These are phyloP conservation scores for Itoplectis maculator DNA, from an alignment of 2,888 invertebrate species.

Conservation along the genomic window DNA sequence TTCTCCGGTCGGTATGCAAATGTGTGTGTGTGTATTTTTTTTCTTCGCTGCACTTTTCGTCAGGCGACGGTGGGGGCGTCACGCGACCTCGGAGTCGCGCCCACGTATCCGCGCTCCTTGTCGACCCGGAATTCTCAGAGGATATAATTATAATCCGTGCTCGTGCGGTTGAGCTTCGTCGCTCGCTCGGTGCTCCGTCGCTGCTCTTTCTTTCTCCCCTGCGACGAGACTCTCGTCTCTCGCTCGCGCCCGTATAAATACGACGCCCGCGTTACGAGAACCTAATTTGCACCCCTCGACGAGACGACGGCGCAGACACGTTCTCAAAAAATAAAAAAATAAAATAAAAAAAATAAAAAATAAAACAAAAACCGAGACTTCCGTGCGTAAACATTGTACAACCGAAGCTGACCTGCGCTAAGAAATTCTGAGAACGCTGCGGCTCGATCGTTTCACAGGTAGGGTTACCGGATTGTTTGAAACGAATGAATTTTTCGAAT, in stretches of 20 bases:
- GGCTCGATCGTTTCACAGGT: neutral
- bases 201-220: slow-evolving; percentile 8
- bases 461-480: too few relatives aligned
- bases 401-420: neutral
- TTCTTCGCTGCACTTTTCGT: neutral
- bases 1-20: neutral
- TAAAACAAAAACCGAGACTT: too few relatives aligned
- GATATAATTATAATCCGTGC: slow-evolving; percentile 50
- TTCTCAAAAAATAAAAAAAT: too few relatives aligned
- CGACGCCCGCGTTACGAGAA: slow-evolving; percentile 55
- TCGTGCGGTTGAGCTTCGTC: slow-evolving; percentile 5
- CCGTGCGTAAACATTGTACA: neutral
- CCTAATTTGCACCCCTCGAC: slow-evolving; percentile 60
- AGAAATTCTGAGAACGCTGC: neutral
- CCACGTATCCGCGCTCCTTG: slow-evolving; percentile 16
- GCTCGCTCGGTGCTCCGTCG: slow-evolving; percentile 7
- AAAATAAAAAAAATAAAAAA: too few relatives aligned
- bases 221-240: slow-evolving; percentile 19
- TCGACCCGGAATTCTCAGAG: slow-evolving; percentile 51
- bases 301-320: slow-evolving; percentile 56
- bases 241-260: slow-evolving; percentile 47
- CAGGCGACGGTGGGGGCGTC: neutral
- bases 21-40: slow-evolving; percentile 11
- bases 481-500: too few relatives aligned
- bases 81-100: slow-evolving; percentile 18